Evolutionary conservation across 2,113 vertebrate genomes (phyloP).

Genomic region (Eclectus roratus): DNA sequence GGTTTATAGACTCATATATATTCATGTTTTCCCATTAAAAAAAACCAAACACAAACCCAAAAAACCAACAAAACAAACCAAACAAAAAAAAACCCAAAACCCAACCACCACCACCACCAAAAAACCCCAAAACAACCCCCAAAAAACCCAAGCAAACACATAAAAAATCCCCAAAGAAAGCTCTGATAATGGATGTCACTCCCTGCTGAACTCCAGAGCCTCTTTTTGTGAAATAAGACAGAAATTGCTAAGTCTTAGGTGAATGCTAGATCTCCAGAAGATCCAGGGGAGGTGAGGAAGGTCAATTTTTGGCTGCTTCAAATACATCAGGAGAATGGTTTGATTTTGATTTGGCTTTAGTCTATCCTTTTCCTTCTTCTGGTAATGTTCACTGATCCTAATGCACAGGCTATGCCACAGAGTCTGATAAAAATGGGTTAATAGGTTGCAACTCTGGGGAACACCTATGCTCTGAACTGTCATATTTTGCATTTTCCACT

Average conservation of each 20-base stretch:
- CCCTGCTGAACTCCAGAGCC: neutral
- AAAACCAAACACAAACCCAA: too few relatives aligned
- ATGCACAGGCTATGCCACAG: neutral
- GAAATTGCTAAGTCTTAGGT: neutral
- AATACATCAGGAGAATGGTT: neutral
- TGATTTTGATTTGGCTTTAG: neutral
- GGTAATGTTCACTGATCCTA: neutral
- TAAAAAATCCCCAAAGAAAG: neutral
- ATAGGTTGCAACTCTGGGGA: neutral
- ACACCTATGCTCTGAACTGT: neutral
- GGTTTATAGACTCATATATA: neutral
- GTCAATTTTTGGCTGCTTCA: neutral
- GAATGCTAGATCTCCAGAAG: neutral
- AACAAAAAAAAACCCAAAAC: neutral
- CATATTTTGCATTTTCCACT: neutral
- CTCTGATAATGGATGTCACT: neutral
- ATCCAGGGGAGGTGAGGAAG: neutral
- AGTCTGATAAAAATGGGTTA: neutral
- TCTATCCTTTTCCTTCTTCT: neutral
- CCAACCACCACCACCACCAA: neutral
- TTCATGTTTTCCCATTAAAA: neutral
- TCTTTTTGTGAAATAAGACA: neutral
- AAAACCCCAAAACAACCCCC: neutral
- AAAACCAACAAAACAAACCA: neutral
- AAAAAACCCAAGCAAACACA: neutral